Evolutionary conservation across 1,140 invertebrate genomes (phyloP), one percentile per base, ranked within the genome.

Genomic region (Neotoxoptera formosana): DNA sequence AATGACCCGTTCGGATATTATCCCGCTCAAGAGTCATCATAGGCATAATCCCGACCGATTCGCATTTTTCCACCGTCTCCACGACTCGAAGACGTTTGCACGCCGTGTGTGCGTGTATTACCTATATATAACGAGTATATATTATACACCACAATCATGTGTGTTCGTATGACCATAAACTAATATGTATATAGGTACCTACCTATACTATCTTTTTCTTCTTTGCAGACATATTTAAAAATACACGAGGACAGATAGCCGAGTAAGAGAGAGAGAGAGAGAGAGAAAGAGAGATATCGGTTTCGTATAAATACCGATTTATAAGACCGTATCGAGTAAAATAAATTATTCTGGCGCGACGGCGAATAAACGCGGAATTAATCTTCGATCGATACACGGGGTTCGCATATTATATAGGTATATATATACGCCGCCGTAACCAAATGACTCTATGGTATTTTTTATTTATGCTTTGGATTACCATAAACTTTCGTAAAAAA

Each of bases 221-320:
- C 30, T 76, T n/a, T 76, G n/a, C 14, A 17, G 23, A 41, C 36
- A 41, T 84, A 84, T 84, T 25, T 84, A 83, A 34, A 83, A 34
- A 41, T 83, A 83, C 81, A 41, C 3, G 7, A 20, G 41, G 7
- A 36, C 7, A 36, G 7, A 34, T 41, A 23, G n/a, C n/a, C n/a
- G 34, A 83, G 21, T 20, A 7, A 21, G 21, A 23, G 20, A 36
- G 3, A 83, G 36, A 83, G 11, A 67, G 48, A 7, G 51, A 21
- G 23, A 30, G 25, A 60, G 56, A 30, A 25, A 30, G 25, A 30
- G 30, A 67, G 30, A 67, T 30, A 67, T 67, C 30, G n/a, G n/a
- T 76, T 67, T n/a, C 60, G 60, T 76, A 76, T 76, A 83, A 86
- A 86, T 86, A 86, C 41, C 83, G 83, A 86, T 86, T 86, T 86